phyloP scores from a whole-genome alignment of 2,797 vertebrate genomes.

The Anas flavirostris region DNA sequence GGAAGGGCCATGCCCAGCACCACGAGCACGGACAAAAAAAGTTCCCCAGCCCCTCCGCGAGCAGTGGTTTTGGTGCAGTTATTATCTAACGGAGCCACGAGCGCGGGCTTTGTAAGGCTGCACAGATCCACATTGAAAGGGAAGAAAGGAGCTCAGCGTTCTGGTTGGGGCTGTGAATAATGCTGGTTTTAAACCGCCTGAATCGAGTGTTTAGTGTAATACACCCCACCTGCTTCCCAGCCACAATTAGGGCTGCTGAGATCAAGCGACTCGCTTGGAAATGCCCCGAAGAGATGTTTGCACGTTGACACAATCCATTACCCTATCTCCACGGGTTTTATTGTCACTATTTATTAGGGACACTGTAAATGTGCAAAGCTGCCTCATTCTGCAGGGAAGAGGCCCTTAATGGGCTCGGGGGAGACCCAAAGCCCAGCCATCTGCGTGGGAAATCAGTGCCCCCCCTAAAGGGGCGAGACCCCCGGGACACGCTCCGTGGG shows the following conservation, averaged over 20 bases:
- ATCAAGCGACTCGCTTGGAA: neutral
- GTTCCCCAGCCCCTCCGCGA: neutral
- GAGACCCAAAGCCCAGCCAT: neutral
- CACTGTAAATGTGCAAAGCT: neutral
- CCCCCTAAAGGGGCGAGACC: rapidly evolving
- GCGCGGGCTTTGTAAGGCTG: neutral
- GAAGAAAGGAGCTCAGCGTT: neutral
- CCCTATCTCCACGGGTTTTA: neutral
- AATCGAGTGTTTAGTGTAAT: neutral
- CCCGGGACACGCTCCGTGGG: rapidly evolving
- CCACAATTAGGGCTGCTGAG: neutral
- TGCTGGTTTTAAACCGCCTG: neutral
- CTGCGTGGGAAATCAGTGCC: rapidly evolving
- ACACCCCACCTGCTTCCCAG: neutral
- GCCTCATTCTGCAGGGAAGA: neutral
- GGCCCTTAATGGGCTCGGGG: neutral
- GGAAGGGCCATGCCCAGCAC: neutral
- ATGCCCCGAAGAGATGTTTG: neutral
- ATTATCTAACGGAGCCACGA: neutral
- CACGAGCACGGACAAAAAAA: neutral
- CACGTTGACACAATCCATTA: neutral
- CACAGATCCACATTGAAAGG: neutral
- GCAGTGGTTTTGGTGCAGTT: neutral
- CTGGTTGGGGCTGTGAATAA: neutral
- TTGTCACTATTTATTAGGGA: neutral